phyloP scores from a whole-genome alignment of 2,797 vertebrate species.

The Luscinia luscinia region DNA sequence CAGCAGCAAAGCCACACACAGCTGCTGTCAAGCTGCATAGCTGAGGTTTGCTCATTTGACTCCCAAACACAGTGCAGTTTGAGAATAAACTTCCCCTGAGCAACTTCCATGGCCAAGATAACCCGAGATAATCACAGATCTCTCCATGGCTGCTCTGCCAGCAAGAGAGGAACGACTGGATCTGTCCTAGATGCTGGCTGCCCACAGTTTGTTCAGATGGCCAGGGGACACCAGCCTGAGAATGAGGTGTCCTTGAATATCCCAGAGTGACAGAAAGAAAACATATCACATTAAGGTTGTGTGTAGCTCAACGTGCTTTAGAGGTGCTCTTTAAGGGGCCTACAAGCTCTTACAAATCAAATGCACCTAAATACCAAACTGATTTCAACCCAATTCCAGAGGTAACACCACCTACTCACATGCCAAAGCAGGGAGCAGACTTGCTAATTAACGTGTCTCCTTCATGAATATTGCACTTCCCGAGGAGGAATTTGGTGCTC shows the following conservation, averaged over 20 bases:
- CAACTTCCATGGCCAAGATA: neutral
- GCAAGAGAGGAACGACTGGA: accelerated
- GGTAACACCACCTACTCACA: constrained; percentile 50
- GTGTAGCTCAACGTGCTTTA: neutral
- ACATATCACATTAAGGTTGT: neutral
- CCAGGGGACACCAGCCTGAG: neutral
- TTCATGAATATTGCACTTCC: constrained; percentile 35
- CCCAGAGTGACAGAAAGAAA: neutral
- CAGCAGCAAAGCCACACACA: neutral
- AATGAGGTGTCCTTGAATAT: neutral
- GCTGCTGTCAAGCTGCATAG: neutral
- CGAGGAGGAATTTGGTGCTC: neutral
- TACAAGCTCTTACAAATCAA: constrained; percentile 20
- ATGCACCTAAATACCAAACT: constrained; percentile 26
- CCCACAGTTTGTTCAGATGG: neutral
- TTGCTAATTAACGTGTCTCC: constrained; percentile 42
- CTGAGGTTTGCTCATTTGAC: neutral
- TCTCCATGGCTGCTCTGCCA: neutral
- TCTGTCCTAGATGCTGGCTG: neutral
- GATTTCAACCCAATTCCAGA: constrained; percentile 49
- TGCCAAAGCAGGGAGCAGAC: constrained; percentile 41
- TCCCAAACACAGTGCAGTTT: neutral
- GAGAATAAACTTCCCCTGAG: neutral
- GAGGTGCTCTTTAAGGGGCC: constrained; percentile 11
- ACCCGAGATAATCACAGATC: accelerated